Evolutionary conservation across 2,797 vertebrate species (phyloP).

Genomic region (Poeciliopsis infans): DNA sequence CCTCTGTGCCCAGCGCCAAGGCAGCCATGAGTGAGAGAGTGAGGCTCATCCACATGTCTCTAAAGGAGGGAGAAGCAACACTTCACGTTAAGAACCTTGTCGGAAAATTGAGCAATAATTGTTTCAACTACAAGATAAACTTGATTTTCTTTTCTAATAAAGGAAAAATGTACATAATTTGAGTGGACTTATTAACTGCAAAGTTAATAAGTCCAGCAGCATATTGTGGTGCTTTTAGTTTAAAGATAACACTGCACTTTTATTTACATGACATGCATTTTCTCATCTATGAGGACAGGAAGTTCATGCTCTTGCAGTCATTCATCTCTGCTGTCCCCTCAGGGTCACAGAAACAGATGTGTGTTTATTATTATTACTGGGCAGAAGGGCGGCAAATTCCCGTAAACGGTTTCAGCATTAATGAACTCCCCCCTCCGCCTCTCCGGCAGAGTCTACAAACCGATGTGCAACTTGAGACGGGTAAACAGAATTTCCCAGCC

Average conservation of each 20-base stretch:
- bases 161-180: neutral
- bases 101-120: neutral
- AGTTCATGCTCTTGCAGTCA: slow-evolving; percentile 52
- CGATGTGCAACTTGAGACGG: neutral
- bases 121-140: neutral
- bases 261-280: slow-evolving; percentile 40
- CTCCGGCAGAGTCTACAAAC: neutral
- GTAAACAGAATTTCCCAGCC: neutral
- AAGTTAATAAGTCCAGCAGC: no score
- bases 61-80: slow-evolving; percentile 26
- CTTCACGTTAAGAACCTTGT: neutral
- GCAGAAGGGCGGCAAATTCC: slow-evolving; percentile 46
- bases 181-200: neutral
- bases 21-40: slow-evolving; percentile 49
- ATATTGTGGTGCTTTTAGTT: neutral
- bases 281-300: slow-evolving; percentile 64
- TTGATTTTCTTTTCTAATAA: neutral
- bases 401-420: slow-evolving; percentile 23
- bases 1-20: slow-evolving; percentile 55
- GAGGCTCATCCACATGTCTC: slow-evolving; percentile 69
- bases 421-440: slow-evolving; percentile 13
- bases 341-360: slow-evolving; percentile 60
- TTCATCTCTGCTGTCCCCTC: slow-evolving; percentile 41
- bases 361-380: slow-evolving; percentile 52
- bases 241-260: neutral